Evolutionary conservation across 2,888 invertebrate species (phyloP).

Genomic region (Trichopria drosophilae): DNA sequence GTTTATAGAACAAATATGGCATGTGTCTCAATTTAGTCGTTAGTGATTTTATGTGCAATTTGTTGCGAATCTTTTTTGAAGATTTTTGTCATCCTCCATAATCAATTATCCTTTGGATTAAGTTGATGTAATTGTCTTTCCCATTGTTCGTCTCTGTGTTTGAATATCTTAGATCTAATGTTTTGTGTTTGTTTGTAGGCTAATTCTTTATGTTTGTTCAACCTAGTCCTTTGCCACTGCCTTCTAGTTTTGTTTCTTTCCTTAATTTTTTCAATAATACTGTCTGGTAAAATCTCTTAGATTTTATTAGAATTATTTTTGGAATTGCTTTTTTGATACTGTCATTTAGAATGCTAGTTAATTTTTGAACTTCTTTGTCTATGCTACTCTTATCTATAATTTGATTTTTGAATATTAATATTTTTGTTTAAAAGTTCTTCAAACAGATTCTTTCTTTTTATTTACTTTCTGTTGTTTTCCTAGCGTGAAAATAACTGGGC

Average conservation of each 20-base stretch:
- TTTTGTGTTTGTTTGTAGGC: constrained; percentile 18
- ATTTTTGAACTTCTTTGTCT: constrained; percentile 24
- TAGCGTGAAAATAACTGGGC: constrained; percentile 33
- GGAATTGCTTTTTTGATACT: constrained; percentile 15
- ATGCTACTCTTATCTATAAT: constrained; percentile 15
- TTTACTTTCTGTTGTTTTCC: constrained; percentile 2
- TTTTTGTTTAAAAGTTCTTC: constrained; percentile 14
- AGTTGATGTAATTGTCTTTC: constrained; percentile 7
- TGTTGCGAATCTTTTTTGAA: constrained; percentile 14
- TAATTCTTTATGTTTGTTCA: no score
- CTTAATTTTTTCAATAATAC: constrained; percentile 13
- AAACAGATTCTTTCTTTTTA: background rate
- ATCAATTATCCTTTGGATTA: constrained; percentile 17
- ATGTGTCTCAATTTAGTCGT: no score
- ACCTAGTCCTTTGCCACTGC: constrained; percentile 22
- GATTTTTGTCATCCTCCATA: constrained; percentile 24
- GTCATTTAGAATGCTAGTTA: constrained; percentile 21
- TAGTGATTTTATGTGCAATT: constrained; percentile 13
- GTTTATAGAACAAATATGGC: no score
- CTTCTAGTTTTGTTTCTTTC: constrained; percentile 25
- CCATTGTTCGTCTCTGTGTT: constrained; percentile 21
- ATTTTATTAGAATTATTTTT: constrained; percentile 7
- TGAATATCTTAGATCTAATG: constrained; percentile 17
- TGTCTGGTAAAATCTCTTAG: constrained; percentile 16
- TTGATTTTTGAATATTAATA: constrained; percentile 16